Percentiles rank a stretch among this genome's conserved stretches.
Evolutionary conservation across 2,113 vertebrate species (phyloP).

Genomic region (Pomatorhinus ruficollis): DNA sequence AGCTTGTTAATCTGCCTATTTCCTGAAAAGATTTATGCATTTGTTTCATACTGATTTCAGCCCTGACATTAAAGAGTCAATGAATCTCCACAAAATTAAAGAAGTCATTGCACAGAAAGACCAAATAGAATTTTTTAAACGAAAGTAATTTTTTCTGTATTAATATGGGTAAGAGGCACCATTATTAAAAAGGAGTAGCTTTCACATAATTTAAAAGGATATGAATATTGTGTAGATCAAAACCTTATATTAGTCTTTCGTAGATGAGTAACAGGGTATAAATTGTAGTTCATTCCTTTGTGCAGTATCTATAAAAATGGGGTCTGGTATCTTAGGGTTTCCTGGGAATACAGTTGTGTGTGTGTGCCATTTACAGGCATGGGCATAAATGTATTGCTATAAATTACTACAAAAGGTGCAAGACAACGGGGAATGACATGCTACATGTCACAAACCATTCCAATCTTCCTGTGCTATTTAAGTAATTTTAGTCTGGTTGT

Average conservation of each 20-base stretch:
- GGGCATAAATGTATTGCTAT: background rate
- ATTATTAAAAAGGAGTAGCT: background rate
- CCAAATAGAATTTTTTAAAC: background rate
- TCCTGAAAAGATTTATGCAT: background rate
- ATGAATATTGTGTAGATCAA: background rate
- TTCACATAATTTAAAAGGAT: background rate
- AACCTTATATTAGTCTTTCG: background rate
- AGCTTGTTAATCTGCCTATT: background rate
- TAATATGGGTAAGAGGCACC: background rate
- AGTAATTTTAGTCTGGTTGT: background rate
- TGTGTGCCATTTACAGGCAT: background rate
- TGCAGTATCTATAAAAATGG: background rate
- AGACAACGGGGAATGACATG: background rate
- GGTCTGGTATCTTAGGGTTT: background rate
- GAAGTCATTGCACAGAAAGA: background rate
- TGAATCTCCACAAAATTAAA: background rate
- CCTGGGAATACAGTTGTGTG: background rate
- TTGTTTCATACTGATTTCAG: background rate
- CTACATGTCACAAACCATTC: slow-evolving; percentile 8
- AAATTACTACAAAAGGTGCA: slow-evolving; percentile 18
- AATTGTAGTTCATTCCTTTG: background rate
- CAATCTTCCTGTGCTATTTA: background rate
- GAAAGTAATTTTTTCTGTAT: background rate
- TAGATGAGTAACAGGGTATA: background rate
- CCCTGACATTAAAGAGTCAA: background rate